These are phyloP conservation scores for Tupiocoris notatus DNA, from an alignment of 2,888 invertebrate genomes.

Conservation along the genomic window DNA sequence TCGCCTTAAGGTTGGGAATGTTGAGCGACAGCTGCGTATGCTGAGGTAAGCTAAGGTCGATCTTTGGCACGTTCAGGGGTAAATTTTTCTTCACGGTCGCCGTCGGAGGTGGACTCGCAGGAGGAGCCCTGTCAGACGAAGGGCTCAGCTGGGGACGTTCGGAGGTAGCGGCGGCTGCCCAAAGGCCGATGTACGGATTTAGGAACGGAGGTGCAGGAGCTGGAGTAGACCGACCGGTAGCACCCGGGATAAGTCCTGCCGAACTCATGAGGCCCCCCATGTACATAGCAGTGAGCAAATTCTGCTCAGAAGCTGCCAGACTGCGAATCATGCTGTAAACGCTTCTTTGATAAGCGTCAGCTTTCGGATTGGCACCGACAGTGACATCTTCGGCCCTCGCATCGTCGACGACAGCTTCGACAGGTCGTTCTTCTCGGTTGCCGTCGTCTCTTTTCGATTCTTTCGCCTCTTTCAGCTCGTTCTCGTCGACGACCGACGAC, in stretches of 20 bases:
- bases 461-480: constrained; percentile 50
- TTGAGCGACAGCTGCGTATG: constrained; percentile 36
- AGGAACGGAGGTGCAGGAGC: constrained; percentile 14
- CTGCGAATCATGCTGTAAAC: constrained; percentile 55
- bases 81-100: constrained; percentile 9
- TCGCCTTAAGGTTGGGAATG: constrained; percentile 40
- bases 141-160: constrained; percentile 6
- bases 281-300: constrained; percentile 57
- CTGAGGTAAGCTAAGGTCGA: constrained; percentile 34
- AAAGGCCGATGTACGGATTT: constrained; percentile 29
- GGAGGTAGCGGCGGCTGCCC: constrained; percentile 27
- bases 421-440: too few relatives aligned
- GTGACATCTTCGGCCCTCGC: constrained; percentile 25
- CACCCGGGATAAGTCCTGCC: constrained; percentile 28
- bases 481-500: constrained; percentile 52
- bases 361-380: constrained; percentile 49
- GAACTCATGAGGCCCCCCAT: constrained; percentile 52
- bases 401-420: constrained; percentile 32
- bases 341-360: constrained; percentile 51
- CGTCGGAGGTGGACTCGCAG: constrained; percentile 28
- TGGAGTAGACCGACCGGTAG: background rate
- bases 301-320: constrained; percentile 54
- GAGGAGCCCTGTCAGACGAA: constrained; percentile 38
- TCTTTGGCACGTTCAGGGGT: constrained; percentile 29
- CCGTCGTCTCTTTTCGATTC: constrained; percentile 48